Percentiles rank a stretch among this genome's conserved stretches.
phyloP scores from a whole-genome alignment of 1,140 invertebrate genomes.

The Paraescarpia echinospica region DNA sequence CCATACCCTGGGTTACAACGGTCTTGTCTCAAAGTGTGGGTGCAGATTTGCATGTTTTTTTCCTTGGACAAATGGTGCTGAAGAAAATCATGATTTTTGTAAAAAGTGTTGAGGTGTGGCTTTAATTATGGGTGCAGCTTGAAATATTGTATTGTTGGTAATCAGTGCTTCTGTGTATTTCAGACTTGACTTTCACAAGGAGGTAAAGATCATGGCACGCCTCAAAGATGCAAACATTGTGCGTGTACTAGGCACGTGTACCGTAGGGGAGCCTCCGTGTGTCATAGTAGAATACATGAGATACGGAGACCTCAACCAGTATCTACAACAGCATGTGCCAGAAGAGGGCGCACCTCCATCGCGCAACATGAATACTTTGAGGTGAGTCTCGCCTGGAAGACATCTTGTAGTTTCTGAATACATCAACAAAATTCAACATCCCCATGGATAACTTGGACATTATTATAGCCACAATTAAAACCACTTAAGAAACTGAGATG shows the following conservation, averaged over 20 bases:
- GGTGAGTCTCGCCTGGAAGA: slow-evolving; percentile 3
- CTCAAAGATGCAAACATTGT: slow-evolving; percentile 85
- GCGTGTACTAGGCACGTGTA: slow-evolving; percentile 82
- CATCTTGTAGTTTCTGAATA: background rate
- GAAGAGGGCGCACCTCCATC: background rate
- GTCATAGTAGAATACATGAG: slow-evolving; percentile 90
- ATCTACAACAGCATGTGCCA: slow-evolving; percentile 70
- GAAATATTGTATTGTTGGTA: background rate
- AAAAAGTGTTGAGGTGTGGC: too few species aligned
- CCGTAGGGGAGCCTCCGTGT: slow-evolving; percentile 76
- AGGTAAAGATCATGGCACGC: slow-evolving; percentile 82
- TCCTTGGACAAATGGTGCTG: too few species aligned
- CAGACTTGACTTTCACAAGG: slow-evolving; percentile 85
- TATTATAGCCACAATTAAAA: too few species aligned
- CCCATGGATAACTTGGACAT: too few species aligned
- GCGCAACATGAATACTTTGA: background rate
- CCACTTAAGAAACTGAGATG: too few species aligned
- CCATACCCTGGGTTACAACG: too few species aligned
- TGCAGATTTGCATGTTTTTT: too few species aligned
- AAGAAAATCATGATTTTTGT: too few species aligned
- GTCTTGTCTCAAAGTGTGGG: too few species aligned
- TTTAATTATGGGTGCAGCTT: too few species aligned
- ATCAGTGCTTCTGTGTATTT: slow-evolving; percentile 13
- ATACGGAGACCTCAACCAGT: slow-evolving; percentile 86
- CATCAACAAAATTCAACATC: background rate